A percentile compares a stretch with the other conserved stretches of the same genome.
phyloP scores from a whole-genome alignment of 1,140 invertebrate genomes.

The Augochlora pura region DNA sequence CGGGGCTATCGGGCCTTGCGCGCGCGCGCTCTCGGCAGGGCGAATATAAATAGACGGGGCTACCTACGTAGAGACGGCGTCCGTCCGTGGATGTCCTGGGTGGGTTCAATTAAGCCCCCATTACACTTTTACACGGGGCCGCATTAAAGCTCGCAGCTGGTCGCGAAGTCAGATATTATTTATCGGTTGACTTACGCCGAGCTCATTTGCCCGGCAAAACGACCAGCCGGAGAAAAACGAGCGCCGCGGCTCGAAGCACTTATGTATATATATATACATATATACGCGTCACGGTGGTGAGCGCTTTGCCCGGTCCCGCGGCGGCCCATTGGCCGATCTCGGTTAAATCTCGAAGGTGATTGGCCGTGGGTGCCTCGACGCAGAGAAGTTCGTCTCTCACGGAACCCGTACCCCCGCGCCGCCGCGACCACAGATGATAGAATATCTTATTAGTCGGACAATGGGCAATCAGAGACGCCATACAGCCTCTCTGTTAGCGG shows the following conservation, averaged over 20 bases:
- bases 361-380: conserved; percentile 55
- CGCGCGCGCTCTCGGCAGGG: too few relatives aligned
- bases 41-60: conserved; percentile 56
- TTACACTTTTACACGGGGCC: conserved; percentile 69
- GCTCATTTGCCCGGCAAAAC: conserved; percentile 69
- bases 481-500: conserved; percentile 73
- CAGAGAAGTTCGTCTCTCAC: conserved; percentile 48
- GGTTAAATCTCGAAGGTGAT: conserved; percentile 64
- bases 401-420: conserved; percentile 56
- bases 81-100: conserved; percentile 58
- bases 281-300: not conserved
- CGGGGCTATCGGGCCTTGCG: conserved; percentile 24
- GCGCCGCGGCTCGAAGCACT: conserved; percentile 2
- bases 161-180: conserved; percentile 70
- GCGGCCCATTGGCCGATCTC: conserved; percentile 61
- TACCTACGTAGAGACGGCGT: conserved; percentile 48
- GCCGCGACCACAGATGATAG: conserved; percentile 70
- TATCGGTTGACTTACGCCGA: conserved; percentile 73
- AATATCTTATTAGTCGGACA: conserved; percentile 79
- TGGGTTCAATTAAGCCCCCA: conserved; percentile 71
- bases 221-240: conserved; percentile 32
- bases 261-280: too few relatives aligned
- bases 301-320: not conserved
- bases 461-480: conserved; percentile 77
- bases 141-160: conserved; percentile 70